Conservation (phyloP, 1,140 invertebrate genomes). For the Heliconius himera region DNA sequence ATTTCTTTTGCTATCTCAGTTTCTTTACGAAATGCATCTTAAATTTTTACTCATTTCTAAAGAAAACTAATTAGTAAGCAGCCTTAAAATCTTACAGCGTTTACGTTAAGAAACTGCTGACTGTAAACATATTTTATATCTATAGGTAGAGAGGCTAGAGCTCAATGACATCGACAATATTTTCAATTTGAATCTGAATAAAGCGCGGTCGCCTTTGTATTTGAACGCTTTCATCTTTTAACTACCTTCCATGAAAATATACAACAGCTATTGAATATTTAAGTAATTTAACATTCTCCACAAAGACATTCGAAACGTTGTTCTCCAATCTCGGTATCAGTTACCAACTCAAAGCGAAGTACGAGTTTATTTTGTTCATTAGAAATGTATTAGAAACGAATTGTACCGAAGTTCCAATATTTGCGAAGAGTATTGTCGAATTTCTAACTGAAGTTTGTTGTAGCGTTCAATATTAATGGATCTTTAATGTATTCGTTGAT, state of each 20-base stretch:
- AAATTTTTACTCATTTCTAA: background rate
- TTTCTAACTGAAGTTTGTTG: slow-evolving; percentile 1
- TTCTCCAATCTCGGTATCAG: slow-evolving; percentile 8
- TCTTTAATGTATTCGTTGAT: background rate
- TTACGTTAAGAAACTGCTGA: background rate
- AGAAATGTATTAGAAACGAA: slow-evolving; percentile 7
- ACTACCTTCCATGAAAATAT: background rate
- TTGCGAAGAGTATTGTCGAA: background rate
- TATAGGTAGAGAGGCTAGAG: background rate
- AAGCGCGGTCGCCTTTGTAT: background rate
- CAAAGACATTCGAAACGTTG: background rate
- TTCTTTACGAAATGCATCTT: background rate
- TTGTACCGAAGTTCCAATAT: background rate
- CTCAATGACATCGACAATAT: slow-evolving; percentile 1
- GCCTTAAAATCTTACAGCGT: background rate
- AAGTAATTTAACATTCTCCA: background rate
- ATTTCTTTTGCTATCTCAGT: background rate
- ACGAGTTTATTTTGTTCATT: slow-evolving; percentile 5
- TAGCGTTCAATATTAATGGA: slow-evolving; percentile 4
- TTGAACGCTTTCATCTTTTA: slow-evolving; percentile 1
- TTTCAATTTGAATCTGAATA: slow-evolving; percentile 6
- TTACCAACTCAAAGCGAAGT: background rate
- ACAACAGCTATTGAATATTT: slow-evolving; percentile 1
- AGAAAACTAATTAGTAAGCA: background rate
- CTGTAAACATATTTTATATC: background rate